Percentiles rank a stretch among this genome's conserved stretches.
These are phyloP conservation scores for Paraescarpia echinospica DNA, from an alignment of 1,140 invertebrate species.

Conservation along the genomic window DNA sequence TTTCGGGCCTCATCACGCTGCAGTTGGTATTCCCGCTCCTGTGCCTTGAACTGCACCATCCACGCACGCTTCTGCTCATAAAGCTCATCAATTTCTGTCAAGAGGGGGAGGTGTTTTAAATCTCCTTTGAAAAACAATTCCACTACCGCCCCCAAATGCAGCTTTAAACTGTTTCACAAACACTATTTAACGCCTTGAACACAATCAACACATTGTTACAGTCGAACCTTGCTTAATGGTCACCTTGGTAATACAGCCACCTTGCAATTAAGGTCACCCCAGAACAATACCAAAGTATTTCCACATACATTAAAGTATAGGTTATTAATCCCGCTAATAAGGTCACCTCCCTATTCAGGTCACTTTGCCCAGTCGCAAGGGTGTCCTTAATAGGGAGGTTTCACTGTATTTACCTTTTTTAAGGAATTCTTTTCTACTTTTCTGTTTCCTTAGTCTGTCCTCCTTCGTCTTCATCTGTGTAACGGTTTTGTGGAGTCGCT, in stretches of 20 bases:
- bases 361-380: too few species aligned
- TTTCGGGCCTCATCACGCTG: conserved; percentile 39
- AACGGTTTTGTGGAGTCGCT: conserved; percentile 33
- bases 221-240: too few species aligned
- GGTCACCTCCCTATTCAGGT: too few species aligned
- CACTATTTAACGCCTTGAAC: too few species aligned
- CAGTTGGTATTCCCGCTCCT: conserved; percentile 43
- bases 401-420: conserved; percentile 43
- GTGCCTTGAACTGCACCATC: conserved; percentile 40
- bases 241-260: too few species aligned
- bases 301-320: too few species aligned
- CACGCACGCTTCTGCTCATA: conserved; percentile 44
- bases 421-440: conserved; percentile 31
- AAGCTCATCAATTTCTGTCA: conserved; percentile 50
- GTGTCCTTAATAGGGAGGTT: too few species aligned
- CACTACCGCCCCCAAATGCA: not conserved
- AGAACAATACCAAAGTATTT: too few species aligned
- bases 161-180: not conserved
- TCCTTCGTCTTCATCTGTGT: conserved; percentile 41
- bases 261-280: too few species aligned
- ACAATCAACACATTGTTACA: too few species aligned
- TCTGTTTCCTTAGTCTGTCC: conserved; percentile 38
- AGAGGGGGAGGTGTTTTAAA: not conserved
- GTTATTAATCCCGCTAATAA: too few species aligned
- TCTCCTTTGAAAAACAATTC: not conserved